Evolutionary conservation across 2,888 invertebrate genomes (phyloP).

Genomic region (Scaptomyza caliginosa): DNA sequence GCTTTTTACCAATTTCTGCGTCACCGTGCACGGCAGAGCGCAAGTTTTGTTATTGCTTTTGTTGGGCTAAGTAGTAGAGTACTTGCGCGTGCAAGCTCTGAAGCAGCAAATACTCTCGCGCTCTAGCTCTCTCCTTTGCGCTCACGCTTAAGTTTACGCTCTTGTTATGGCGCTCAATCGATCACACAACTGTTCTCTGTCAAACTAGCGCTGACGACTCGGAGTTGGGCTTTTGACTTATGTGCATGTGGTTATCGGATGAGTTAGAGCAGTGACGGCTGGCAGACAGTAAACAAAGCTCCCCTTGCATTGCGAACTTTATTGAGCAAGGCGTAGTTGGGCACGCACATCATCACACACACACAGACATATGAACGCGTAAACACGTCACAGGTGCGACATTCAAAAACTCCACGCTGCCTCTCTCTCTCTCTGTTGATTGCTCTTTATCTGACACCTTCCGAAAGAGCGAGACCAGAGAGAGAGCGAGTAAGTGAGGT

Average conservation of each 20-base stretch:
- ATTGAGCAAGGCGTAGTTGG: conserved; percentile 18
- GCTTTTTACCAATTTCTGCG: not conserved
- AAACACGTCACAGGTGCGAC: conserved; percentile 38
- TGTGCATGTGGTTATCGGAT: conserved; percentile 8
- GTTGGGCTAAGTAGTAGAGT: not conserved
- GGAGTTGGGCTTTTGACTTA: conserved; percentile 17
- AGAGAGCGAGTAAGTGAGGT: conserved; percentile 13
- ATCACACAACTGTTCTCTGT: conserved; percentile 30
- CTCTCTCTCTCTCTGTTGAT: conserved; percentile 8
- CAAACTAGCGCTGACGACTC: conserved; percentile 13
- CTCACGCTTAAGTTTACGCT: conserved; percentile 3
- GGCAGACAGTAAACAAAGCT: conserved; percentile 21
- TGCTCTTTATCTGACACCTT: conserved; percentile 1
- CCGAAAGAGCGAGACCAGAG: conserved; percentile 12
- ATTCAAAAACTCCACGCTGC: conserved; percentile 33
- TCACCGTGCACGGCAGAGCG: conserved; percentile 35
- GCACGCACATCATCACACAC: not conserved
- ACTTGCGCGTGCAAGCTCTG: conserved; percentile 19
- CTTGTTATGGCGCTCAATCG: conserved; percentile 12
- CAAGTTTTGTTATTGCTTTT: conserved; percentile 15
- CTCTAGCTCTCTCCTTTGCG: not conserved
- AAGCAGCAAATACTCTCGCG: not conserved
- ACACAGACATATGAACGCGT: not conserved
- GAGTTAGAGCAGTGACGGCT: conserved; percentile 1
- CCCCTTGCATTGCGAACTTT: conserved; percentile 8